Evolutionary conservation across 2,888 invertebrate genomes (phyloP).

Genomic region (Hypomecis atomaria): DNA sequence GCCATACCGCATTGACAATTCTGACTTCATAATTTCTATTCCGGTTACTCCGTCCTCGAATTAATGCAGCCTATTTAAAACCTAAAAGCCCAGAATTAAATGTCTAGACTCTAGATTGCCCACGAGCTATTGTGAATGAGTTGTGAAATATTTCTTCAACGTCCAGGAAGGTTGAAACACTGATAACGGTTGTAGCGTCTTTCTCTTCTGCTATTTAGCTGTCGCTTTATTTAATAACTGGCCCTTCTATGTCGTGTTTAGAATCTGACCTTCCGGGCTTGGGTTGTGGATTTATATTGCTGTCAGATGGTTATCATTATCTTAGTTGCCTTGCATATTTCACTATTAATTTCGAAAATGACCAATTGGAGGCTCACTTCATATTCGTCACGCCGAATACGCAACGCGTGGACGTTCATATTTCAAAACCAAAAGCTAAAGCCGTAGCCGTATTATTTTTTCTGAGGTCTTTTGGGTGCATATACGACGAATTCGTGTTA

Average conservation of each 20-base stretch:
- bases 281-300: background rate
- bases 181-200: constrained; percentile 7
- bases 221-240: constrained; percentile 3
- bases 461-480: no score
- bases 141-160: constrained; percentile 17
- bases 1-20: no score
- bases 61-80: constrained; percentile 11
- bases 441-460: no score
- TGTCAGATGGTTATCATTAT: no score
- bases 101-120: constrained; percentile 18
- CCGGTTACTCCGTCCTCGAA: constrained; percentile 11
- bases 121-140: constrained; percentile 23
- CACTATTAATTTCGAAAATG: no score
- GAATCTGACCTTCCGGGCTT: constrained; percentile 10
- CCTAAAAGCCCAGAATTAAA: constrained; percentile 15
- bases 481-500: no score
- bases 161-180: constrained; percentile 15
- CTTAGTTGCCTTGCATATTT: no score
- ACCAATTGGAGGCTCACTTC: no score
- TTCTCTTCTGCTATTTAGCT: constrained; percentile 22
- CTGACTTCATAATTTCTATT: background rate
- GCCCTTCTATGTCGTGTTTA: constrained; percentile 24
- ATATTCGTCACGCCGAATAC: no score
- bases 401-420: no score
- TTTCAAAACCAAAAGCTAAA: no score